Evolutionary conservation across 2,797 vertebrate genomes (phyloP).

Genomic region (Urocyon cinereoargenteus): DNA sequence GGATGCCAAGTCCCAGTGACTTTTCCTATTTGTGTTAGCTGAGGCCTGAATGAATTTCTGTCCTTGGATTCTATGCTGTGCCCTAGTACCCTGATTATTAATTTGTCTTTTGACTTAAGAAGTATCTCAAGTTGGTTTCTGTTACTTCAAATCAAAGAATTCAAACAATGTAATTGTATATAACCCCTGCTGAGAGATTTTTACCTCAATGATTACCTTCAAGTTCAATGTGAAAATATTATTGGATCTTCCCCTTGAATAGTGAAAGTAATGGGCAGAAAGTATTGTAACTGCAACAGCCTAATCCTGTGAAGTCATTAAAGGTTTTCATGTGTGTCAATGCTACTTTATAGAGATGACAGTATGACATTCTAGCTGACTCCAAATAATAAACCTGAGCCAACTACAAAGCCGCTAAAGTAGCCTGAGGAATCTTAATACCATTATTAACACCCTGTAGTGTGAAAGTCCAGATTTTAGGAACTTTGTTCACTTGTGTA

Average conservation of each 20-base stretch:
- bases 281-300: not conserved
- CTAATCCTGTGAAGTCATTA: slow-evolving; percentile 40
- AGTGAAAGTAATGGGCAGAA: slow-evolving; percentile 22
- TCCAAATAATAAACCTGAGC: slow-evolving; percentile 44
- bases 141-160: slow-evolving; percentile 47
- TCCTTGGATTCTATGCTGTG: not conserved
- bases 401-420: not conserved
- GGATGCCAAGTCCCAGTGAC: not conserved
- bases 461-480: not conserved
- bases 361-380: not conserved
- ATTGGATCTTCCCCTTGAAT: not conserved
- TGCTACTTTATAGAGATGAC: slow-evolving; percentile 39
- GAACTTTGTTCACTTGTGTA: not conserved
- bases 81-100: not conserved
- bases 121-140: slow-evolving; percentile 9
- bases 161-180: not conserved
- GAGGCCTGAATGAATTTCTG: not conserved
- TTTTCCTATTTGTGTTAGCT: not conserved
- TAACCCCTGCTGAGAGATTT: not conserved
- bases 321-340: slow-evolving; percentile 11
- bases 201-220: not conserved
- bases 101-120: slow-evolving; percentile 35
- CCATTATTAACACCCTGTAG: not conserved
- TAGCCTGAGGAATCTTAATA: not conserved
- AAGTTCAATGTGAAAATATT: slow-evolving; percentile 65